A percentile compares a stretch with the other conserved stretches of the same genome.
These are phyloP conservation scores for Herpetotheres cachinnans DNA, from an alignment of 2,113 vertebrate genomes.

Conservation along the genomic window DNA sequence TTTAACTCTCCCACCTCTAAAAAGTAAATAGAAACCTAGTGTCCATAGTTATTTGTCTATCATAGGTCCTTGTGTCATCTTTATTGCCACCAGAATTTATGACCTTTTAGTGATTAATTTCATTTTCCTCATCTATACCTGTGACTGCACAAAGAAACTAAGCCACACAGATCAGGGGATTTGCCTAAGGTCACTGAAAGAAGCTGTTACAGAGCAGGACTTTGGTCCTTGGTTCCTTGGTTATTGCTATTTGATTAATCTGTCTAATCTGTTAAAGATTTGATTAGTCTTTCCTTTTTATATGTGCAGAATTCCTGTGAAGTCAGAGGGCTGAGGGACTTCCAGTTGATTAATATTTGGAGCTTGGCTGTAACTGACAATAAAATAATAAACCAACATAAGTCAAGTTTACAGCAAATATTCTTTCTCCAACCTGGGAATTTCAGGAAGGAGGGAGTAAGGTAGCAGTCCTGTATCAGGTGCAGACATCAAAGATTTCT, in stretches of 20 bases:
- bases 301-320: background rate
- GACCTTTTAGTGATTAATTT: background rate
- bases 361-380: background rate
- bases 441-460: background rate
- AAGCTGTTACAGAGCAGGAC: background rate
- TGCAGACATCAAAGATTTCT: background rate
- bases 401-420: background rate
- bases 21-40: background rate
- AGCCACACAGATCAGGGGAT: background rate
- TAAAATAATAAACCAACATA: background rate
- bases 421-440: background rate
- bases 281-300: background rate
- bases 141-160: background rate
- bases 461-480: background rate
- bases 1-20: background rate
- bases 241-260: background rate
- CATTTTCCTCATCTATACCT: background rate
- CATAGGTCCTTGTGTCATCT: background rate
- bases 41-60: background rate
- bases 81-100: background rate
- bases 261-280: background rate
- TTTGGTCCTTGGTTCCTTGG: background rate
- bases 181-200: background rate
- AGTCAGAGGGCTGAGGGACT: background rate
- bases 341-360: background rate